Conservation (phyloP, 2,888 invertebrate species). For the Lithophane ornitopus region DNA sequence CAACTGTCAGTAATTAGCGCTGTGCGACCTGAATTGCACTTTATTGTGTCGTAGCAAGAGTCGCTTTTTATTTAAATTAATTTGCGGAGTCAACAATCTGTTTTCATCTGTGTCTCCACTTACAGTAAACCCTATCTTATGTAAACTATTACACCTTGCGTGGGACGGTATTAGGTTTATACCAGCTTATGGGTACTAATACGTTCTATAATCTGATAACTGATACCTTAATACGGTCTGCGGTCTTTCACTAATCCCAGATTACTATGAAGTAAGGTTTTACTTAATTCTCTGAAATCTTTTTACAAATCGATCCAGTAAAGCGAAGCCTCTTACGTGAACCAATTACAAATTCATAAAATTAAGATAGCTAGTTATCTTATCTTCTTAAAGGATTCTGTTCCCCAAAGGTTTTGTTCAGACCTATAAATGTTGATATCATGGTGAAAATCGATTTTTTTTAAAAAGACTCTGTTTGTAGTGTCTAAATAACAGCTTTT, state of each 20-base stretch:
- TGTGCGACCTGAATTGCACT: no score
- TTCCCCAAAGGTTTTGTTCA: not conserved
- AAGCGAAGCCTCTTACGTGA: not conserved
- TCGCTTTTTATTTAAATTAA: no score
- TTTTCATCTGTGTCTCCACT: not conserved
- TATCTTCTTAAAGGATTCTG: not conserved
- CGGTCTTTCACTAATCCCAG: slow-evolving; percentile 11
- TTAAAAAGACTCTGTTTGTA: no score
- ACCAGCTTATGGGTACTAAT: slow-evolving; percentile 15
- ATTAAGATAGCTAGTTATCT: not conserved
- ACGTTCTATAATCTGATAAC: not conserved
- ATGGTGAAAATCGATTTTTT: no score
- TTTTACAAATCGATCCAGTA: slow-evolving; percentile 7
- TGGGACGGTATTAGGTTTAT: slow-evolving; percentile 1
- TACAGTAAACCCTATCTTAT: not conserved
- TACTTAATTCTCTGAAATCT: slow-evolving; percentile 11
- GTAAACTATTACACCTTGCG: not conserved
- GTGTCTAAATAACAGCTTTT: no score
- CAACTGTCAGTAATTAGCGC: no score
- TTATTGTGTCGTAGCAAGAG: no score
- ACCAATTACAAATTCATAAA: not conserved
- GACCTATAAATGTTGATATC: not conserved
- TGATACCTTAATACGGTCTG: not conserved
- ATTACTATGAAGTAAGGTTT: slow-evolving; percentile 16
- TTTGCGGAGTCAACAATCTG: no score